phyloP scores from a whole-genome alignment of 1,140 invertebrate genomes.

The Bombus sibiricus region DNA sequence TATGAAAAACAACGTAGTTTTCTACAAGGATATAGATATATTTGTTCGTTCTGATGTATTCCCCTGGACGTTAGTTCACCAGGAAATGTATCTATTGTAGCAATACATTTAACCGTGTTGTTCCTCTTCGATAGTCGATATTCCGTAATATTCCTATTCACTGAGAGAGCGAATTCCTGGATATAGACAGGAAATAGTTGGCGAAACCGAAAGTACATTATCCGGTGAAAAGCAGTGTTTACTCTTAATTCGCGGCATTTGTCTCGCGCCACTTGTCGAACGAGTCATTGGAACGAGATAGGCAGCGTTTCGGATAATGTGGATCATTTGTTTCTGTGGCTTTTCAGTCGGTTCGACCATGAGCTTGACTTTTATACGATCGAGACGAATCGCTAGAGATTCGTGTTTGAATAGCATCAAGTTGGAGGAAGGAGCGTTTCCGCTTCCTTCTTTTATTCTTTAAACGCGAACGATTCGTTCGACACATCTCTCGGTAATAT shows the following conservation, averaged over 20 bases:
- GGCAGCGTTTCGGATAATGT: constrained; percentile 13
- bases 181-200: constrained; percentile 30
- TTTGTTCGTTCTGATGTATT: no score
- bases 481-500: not conserved
- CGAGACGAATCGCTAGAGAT: not conserved
- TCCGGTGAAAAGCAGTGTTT: constrained; percentile 55
- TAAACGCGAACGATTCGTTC: not conserved
- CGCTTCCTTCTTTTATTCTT: not conserved
- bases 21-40: no score
- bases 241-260: constrained; percentile 36
- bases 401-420: not conserved
- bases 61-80: no score
- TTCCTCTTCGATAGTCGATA: not conserved
- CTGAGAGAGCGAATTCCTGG: not conserved
- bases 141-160: not conserved
- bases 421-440: not conserved
- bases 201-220: constrained; percentile 46
- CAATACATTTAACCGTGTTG: no score
- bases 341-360: constrained; percentile 20
- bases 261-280: constrained; percentile 51
- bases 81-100: no score
- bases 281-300: constrained; percentile 43
- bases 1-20: no score
- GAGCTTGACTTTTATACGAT: constrained; percentile 33
- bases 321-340: constrained; percentile 1